phyloP scores from a whole-genome alignment of 2,113 vertebrate genomes.

The Gracilinanus agilis region DNA sequence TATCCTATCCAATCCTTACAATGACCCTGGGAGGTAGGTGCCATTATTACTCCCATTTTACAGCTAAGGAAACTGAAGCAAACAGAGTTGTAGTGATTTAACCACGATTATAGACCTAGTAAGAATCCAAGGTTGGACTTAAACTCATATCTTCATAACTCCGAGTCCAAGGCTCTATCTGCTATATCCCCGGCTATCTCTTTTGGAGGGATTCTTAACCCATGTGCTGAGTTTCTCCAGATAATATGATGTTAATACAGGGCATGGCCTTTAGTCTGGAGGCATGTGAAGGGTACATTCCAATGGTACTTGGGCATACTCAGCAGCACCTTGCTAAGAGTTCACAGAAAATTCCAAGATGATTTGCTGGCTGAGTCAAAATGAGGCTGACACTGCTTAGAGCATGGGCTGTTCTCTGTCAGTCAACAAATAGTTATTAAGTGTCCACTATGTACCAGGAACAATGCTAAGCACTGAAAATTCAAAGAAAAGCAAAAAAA shows the following conservation, averaged over 20 bases:
- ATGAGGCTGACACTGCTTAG: not conserved
- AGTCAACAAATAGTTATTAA: constrained; percentile 1
- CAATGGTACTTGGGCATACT: not conserved
- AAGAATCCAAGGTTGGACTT: not conserved
- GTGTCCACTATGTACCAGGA: not conserved
- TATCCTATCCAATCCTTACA: not conserved
- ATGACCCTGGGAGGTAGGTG: not conserved
- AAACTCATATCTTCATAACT: not conserved
- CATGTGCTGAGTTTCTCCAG: not conserved
- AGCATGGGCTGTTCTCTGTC: not conserved
- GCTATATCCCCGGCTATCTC: not conserved
- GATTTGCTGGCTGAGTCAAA: not conserved
- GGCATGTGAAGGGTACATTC: not conserved
- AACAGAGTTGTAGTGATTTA: not conserved
- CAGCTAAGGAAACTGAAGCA: not conserved
- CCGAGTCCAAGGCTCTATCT: not conserved
- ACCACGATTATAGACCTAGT: not conserved
- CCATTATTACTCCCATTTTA: not conserved
- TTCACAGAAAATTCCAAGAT: not conserved
- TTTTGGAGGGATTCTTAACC: not conserved
- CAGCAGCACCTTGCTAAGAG: not conserved
- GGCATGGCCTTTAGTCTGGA: not conserved
- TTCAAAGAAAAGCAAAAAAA: constrained; percentile 2
- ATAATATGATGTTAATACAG: not conserved
- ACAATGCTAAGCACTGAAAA: not conserved